These are phyloP conservation scores for Mythimna loreyi DNA, from an alignment of 2,888 invertebrate species.

Conservation along the genomic window DNA sequence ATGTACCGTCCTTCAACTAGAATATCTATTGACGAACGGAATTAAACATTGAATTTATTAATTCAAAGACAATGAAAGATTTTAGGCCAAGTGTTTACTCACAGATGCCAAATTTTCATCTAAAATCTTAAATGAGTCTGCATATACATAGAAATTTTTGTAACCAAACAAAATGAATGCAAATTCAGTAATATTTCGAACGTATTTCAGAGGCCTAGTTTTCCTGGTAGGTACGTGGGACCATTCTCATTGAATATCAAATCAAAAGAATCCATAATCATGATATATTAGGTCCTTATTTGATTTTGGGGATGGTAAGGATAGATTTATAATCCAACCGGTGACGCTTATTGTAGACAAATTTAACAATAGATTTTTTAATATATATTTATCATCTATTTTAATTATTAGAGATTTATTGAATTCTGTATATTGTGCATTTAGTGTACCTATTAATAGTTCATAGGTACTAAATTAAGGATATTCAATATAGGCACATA, in stretches of 20 bases:
- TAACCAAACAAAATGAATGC: constrained; percentile 50
- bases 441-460: constrained; percentile 75
- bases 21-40: constrained; percentile 68
- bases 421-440: constrained; percentile 87
- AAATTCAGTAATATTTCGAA: constrained; percentile 53
- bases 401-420: constrained; percentile 77
- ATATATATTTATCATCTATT: constrained; percentile 83
- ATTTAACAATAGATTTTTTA: constrained; percentile 86
- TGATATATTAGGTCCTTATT: constrained; percentile 80
- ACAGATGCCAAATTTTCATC: constrained; percentile 72
- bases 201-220: constrained; percentile 81
- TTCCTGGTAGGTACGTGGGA: constrained; percentile 86
- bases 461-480: constrained; percentile 71
- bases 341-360: constrained; percentile 89
- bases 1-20: constrained; percentile 84
- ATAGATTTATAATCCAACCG: constrained; percentile 82
- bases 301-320: constrained; percentile 82
- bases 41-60: constrained; percentile 68
- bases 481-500: constrained; percentile 63
- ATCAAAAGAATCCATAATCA: constrained; percentile 85
- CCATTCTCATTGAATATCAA: constrained; percentile 88
- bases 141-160: constrained; percentile 55
- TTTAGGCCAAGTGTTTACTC: constrained; percentile 73
- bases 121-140: constrained; percentile 60
- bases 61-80: constrained; percentile 64